These are phyloP conservation scores for Latrodectus elegans DNA, from an alignment of 2,888 invertebrate species.

Conservation along the genomic window DNA sequence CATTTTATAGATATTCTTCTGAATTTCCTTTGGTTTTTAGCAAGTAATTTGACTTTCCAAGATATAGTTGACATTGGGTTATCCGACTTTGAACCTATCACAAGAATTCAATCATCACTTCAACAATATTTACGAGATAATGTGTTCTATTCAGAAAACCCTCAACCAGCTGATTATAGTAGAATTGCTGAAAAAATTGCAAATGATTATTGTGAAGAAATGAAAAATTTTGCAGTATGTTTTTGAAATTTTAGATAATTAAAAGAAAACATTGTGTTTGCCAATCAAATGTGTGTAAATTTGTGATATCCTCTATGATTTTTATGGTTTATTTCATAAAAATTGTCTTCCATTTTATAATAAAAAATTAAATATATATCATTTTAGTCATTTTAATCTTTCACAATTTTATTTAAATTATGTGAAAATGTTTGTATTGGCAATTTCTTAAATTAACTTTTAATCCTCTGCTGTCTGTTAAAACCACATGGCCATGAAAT, in stretches of 20 bases:
- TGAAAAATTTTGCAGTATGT: neutral
- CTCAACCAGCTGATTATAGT: constrained; percentile 75
- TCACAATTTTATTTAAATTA: no score
- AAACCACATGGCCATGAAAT: no score
- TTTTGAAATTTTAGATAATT: neutral
- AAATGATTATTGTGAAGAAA: neutral
- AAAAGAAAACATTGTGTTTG: no score
- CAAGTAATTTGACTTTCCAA: constrained; percentile 75
- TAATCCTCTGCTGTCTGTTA: no score
- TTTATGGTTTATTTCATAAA: no score
- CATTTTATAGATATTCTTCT: constrained; percentile 73
- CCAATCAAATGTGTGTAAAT: no score
- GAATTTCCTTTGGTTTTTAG: constrained; percentile 73
- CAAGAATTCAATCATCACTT: constrained; percentile 76
- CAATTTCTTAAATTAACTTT: no score
- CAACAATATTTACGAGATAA: constrained; percentile 72
- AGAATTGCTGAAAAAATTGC: constrained; percentile 4
- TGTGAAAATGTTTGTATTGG: no score
- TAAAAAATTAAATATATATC: no score
- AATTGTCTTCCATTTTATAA: no score
- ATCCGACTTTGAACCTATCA: constrained; percentile 76
- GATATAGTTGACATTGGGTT: constrained; percentile 75
- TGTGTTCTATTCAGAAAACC: constrained; percentile 74
- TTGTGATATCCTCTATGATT: no score
- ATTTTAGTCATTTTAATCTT: no score